These are phyloP conservation scores for Nezara viridula DNA, from an alignment of 2,888 invertebrate genomes.

Conservation along the genomic window DNA sequence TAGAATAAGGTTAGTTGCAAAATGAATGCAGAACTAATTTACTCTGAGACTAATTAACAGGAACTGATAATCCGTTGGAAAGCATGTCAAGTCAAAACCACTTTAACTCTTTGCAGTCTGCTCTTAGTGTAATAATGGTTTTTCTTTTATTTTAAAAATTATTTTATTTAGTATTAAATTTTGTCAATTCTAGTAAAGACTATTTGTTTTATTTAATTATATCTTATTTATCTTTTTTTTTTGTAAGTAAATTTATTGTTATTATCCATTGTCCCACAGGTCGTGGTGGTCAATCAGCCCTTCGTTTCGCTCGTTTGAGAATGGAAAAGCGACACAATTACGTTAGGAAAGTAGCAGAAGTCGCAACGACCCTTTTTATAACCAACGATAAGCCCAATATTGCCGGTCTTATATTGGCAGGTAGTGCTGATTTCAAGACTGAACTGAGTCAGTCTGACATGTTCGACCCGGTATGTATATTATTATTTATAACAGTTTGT, in stretches of 20 bases:
- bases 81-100: too few species aligned
- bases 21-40: too few species aligned
- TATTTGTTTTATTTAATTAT: too few species aligned
- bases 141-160: too few species aligned
- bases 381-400: constrained; percentile 98
- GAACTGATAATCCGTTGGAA: too few species aligned
- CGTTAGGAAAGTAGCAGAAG: constrained; percentile 97
- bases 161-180: too few species aligned
- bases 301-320: constrained; percentile 98
- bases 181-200: background rate
- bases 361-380: constrained; percentile 97
- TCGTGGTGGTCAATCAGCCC: constrained; percentile 98
- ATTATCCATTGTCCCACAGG: constrained; percentile 69
- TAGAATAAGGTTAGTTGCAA: too few species aligned
- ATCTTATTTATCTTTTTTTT: too few species aligned
- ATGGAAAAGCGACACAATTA: constrained; percentile 99
- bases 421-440: constrained; percentile 99
- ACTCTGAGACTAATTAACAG: too few species aligned
- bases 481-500: background rate
- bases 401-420: constrained; percentile 96
- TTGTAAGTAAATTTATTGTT: background rate
- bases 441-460: constrained; percentile 99
- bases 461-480: constrained; percentile 95
- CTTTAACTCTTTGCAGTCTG: too few species aligned
- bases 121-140: too few species aligned